Conservation (phyloP, 1,140 invertebrate genomes). For the Neoseiulus cucumeris region DNA sequence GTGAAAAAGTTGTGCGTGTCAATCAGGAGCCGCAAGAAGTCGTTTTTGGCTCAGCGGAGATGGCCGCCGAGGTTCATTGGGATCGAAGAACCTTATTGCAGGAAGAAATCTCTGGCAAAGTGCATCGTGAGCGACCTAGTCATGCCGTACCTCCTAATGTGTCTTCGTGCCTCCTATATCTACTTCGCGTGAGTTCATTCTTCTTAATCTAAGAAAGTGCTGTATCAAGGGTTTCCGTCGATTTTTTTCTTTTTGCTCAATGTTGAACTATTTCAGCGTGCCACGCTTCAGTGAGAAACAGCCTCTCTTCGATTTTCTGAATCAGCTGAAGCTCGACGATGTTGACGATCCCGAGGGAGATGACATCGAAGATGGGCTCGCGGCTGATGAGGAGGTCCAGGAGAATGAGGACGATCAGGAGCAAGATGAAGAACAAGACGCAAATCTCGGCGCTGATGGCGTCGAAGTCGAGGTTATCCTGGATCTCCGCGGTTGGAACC, state of each 20-base stretch:
- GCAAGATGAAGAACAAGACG: neutral
- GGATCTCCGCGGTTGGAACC: neutral
- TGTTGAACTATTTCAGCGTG: neutral
- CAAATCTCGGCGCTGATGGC: neutral
- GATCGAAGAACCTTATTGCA: neutral
- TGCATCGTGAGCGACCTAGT: neutral
- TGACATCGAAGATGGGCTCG: constrained; percentile 2
- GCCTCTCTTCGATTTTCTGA: neutral
- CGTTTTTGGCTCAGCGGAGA: neutral
- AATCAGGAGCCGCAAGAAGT: neutral
- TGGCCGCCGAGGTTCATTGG: neutral
- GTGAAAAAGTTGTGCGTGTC: constrained; percentile 6
- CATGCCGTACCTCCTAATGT: neutral
- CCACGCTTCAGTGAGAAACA: neutral
- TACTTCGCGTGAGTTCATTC: neutral
- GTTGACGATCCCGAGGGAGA: neutral
- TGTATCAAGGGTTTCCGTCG: too few species aligned
- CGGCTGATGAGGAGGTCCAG: neutral
- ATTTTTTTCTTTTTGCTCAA: neutral
- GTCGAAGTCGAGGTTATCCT: neutral
- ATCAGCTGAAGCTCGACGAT: neutral
- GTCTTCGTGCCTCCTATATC: neutral
- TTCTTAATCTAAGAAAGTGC: too few species aligned
- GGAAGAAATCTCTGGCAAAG: neutral
- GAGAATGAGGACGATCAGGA: neutral